Percentiles rank a stretch among this genome's conserved stretches.
Conservation (phyloP, 2,888 invertebrate genomes). For the Chrysodeixis includens region DNA sequence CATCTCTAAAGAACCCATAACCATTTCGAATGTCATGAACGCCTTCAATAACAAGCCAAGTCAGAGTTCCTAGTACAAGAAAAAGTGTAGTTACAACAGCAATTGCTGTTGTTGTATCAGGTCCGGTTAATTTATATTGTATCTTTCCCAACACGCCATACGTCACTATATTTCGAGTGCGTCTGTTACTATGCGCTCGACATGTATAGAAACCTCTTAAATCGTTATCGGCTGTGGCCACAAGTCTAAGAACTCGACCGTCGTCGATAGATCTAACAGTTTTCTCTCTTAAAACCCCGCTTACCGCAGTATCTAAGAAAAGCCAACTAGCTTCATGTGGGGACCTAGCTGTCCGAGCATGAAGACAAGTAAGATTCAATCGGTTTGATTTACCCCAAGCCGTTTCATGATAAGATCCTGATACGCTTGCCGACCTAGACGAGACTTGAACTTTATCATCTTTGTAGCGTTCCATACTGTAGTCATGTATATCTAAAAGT, state of each 20-base stretch:
- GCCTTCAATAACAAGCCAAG: constrained; percentile 79
- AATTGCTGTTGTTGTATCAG: constrained; percentile 74
- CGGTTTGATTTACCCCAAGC: constrained; percentile 78
- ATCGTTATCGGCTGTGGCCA: constrained; percentile 73
- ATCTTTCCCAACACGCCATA: constrained; percentile 81
- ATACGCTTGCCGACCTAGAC: constrained; percentile 80
- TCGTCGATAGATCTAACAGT: constrained; percentile 72
- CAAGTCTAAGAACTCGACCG: constrained; percentile 76
- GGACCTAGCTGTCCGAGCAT: constrained; percentile 68
- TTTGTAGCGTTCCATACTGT: constrained; percentile 72
- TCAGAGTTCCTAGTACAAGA: constrained; percentile 74
- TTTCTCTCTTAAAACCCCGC: constrained; percentile 61
- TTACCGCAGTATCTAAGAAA: constrained; percentile 73
- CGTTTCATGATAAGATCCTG: constrained; percentile 81
- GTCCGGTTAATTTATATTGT: constrained; percentile 69
- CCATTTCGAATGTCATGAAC: constrained; percentile 79
- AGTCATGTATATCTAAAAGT: constrained; percentile 74
- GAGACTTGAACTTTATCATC: constrained; percentile 76
- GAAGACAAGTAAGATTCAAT: constrained; percentile 82
- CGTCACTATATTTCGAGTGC: constrained; percentile 78
- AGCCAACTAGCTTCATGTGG: constrained; percentile 76
- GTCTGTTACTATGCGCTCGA: constrained; percentile 71
- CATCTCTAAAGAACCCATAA: constrained; percentile 82
- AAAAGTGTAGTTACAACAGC: constrained; percentile 76
- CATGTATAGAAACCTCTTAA: constrained; percentile 83